Evolutionary conservation across 1,140 invertebrate species (phyloP), one percentile per base, ranked within the genome.

Genomic region (Drosophila willistoni): DNA sequence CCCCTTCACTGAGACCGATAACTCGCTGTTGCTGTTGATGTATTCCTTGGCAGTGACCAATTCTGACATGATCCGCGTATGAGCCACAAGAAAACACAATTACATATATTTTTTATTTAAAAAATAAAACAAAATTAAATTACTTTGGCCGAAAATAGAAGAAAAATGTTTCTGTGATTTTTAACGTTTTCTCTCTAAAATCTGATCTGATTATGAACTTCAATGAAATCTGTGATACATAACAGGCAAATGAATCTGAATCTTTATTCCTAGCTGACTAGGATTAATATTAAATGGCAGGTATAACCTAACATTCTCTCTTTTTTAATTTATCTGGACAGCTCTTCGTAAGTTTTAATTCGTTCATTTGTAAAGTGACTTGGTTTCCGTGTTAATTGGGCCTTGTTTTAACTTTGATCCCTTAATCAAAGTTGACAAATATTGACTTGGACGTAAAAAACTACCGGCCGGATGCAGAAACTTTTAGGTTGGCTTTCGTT

Each of bases 31-130:
- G 41, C 39, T 74, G 22, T 75, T 34, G 19, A 67, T n/a, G 9
- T 62, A 41, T 7, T 62, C 12, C 57, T 59, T 34, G 64, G 29
- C 9, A 29, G 13, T 9, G 57, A 63, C 33, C 67, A 34, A 41
- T 34, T 57, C 41, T 34, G 73, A 75, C 73, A 75, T 75, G 64
- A 44, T 73, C 36, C 19, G 7, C 42, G 19, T 47, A 36, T 74
- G 57, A 51, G 44, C 17, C 44, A 10, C 73, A 68, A 59, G 34
- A 59, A 19, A 19, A 14, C 6, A 19, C 14, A 19, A 36, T 59
- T 59, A 22, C 9, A 6, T 19, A 39, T 34, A 33, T 59, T 34
- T 17, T 59, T 59, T 39, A 59, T 19, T 13, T 9, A 56, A 56
- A 56, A 59, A 59, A 39, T 33, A 12, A 36, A 19, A 19, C 12